Conservation (phyloP, 2,888 invertebrate genomes). For the Philhelius pedissequus region DNA sequence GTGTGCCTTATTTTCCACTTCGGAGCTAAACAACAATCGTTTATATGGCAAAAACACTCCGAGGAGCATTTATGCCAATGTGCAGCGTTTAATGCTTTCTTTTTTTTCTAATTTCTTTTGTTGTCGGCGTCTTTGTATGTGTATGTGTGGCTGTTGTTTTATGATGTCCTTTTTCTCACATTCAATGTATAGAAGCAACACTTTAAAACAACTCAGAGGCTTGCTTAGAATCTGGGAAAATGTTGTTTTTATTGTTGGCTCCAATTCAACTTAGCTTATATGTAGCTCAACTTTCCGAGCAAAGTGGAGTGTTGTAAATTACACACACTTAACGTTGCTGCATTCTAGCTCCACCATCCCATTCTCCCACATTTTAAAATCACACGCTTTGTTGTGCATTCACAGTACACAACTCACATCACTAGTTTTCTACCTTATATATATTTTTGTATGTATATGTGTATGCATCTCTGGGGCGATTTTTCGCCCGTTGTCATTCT, state of each 20-base stretch:
- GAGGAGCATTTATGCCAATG: constrained; percentile 65
- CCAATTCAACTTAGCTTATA: neutral
- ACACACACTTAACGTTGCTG: constrained; percentile 47
- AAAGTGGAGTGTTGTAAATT: constrained; percentile 52
- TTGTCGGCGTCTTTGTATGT: neutral
- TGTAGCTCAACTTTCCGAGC: constrained; percentile 4
- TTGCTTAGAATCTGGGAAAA: constrained; percentile 42
- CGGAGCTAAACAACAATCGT: constrained; percentile 51
- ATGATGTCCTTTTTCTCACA: constrained; percentile 6
- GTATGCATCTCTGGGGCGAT: neutral
- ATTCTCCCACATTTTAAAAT: neutral
- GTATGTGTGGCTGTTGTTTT: neutral
- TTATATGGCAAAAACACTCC: constrained; percentile 52
- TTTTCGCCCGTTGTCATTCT: neutral
- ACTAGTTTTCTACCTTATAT: neutral
- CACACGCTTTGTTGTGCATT: constrained; percentile 1
- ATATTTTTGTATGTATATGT: neutral
- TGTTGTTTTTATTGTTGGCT: constrained; percentile 57
- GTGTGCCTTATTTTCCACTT: constrained; percentile 55
- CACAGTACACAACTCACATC: neutral
- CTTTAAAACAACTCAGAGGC: constrained; percentile 46
- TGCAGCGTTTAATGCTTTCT: constrained; percentile 58
- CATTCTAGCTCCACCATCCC: neutral
- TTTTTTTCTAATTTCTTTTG: constrained; percentile 28
- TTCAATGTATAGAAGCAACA: neutral